Base-by-base conservation (phyloP, 2,113 vertebrate species). In the Trinectes maculatus region DNA sequence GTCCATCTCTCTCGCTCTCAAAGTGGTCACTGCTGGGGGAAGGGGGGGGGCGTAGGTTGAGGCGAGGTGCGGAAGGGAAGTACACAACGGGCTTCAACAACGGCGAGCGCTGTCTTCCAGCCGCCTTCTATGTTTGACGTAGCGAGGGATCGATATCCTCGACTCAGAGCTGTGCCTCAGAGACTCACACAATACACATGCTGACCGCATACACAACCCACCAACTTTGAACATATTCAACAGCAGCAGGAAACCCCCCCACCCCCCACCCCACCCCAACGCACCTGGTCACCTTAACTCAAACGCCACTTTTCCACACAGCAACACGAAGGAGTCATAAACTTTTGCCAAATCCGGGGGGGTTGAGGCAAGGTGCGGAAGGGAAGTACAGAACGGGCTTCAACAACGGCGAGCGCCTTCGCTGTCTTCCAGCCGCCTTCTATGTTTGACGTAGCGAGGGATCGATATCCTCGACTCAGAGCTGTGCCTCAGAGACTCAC, bases 401-500 rank as follows among this genome's bases (percentile, higher is more conserved):
- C 18, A 19, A 48, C 67, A 52, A 64, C 13, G 49, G 39, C 19
- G 71, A 71, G 72, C 7, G 28, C n/a, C n/a, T n/a, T n/a, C n/a
- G n/a, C 75, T 15, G 71, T 69, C 82, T 83, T 64, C 81, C 85
- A 79, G 87, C 82, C 85, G 83, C 53, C 46, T 55, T 15, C 67
- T 18, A 56, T 55, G 69, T 86, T 85, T 84, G 84, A 85, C 79
- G 74, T 82, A 63, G 62, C 22, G 65, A 42, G 43, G 40, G 26
- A 89, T 89, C 82, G 53, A 87, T 89, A 86, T 13, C 39, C 51
- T 79, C 52, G 63, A 60, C 77, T 77, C 74, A 42, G 40, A 77
- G 57, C 77, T 42, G 46, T 13, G 29, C 64, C 47, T 77, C 57
- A 16, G 31, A 71, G 61, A 62, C 64, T 74, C 56, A 39, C 53